phyloP scores from a whole-genome alignment of 2,888 invertebrate genomes.

The Heliconius hortense region DNA sequence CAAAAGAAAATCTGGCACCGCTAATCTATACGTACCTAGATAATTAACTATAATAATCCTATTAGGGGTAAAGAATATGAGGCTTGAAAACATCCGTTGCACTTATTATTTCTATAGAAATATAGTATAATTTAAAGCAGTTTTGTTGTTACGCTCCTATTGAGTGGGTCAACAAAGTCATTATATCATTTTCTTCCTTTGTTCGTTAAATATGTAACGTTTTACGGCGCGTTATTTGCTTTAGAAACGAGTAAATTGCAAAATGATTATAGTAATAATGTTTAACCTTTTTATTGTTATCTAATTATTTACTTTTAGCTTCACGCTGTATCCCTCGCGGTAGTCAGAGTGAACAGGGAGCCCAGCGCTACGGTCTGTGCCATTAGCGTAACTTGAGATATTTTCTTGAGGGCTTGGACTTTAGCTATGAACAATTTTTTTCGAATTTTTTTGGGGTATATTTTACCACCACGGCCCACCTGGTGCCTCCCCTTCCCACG shows the following conservation, averaged over 20 bases:
- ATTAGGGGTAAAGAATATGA: neutral
- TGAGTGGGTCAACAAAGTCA: constrained; percentile 1
- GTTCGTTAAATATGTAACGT: constrained; percentile 8
- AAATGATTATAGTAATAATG: neutral
- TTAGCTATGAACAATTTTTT: no score
- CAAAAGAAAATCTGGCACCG: no score
- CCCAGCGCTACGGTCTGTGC: no score
- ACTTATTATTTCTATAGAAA: constrained; percentile 5
- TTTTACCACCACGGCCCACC: no score
- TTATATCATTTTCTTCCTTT: constrained; percentile 14
- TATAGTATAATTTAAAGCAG: constrained; percentile 8
- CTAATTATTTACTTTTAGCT: neutral
- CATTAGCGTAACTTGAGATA: no score
- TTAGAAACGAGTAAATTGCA: neutral
- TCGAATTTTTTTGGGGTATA: no score
- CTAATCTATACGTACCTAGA: neutral
- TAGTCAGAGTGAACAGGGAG: no score
- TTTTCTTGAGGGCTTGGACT: no score
- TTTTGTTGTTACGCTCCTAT: constrained; percentile 9
- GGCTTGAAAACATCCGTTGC: constrained; percentile 5
- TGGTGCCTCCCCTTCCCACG: no score
- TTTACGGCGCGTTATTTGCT: neutral
- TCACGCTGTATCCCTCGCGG: no score
- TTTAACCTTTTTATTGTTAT: neutral
- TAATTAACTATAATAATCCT: constrained; percentile 14